Percentiles rank a stretch among this genome's conserved stretches.
Conservation (phyloP, 2,113 vertebrate genomes). For the Acrocephalus arundinaceus region DNA sequence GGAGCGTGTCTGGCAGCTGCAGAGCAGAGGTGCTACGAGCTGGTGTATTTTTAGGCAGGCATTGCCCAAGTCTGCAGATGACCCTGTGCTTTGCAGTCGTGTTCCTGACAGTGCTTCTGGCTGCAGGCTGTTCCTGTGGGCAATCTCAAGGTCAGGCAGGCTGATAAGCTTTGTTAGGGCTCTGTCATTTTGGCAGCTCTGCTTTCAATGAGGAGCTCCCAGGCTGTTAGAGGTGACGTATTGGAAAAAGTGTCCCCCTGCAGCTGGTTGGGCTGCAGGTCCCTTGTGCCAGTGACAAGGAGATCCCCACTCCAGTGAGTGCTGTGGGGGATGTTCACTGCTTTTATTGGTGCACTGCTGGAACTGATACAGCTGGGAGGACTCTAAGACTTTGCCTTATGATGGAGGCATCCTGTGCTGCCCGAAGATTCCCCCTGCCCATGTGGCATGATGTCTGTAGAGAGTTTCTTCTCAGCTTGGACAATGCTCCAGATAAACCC, state of each 20-base stretch:
- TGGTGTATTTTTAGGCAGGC: constrained; percentile 12
- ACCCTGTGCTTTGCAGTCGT: not conserved
- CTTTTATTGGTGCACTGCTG: not conserved
- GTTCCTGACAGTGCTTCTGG: not conserved
- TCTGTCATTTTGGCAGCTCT: not conserved
- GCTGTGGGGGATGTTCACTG: not conserved
- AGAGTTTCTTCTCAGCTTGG: not conserved
- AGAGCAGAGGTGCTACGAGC: not conserved
- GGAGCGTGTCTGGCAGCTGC: not conserved
- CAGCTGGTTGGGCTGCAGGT: not conserved
- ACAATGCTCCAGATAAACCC: not conserved
- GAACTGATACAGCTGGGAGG: not conserved
- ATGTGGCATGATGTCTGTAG: accelerated
- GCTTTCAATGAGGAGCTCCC: not conserved
- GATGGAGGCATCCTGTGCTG: not conserved
- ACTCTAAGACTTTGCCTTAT: not conserved
- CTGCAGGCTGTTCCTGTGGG: not conserved
- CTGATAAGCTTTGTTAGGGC: constrained; percentile 6
- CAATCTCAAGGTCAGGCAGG: not conserved
- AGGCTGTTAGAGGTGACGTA: not conserved
- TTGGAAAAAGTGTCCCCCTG: not conserved
- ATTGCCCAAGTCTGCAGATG: not conserved
- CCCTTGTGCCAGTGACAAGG: not conserved
- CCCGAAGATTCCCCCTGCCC: not conserved
- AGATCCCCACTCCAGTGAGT: not conserved